These are phyloP conservation scores for Drosophila cognata DNA, from an alignment of 2,888 invertebrate genomes.

Conservation along the genomic window DNA sequence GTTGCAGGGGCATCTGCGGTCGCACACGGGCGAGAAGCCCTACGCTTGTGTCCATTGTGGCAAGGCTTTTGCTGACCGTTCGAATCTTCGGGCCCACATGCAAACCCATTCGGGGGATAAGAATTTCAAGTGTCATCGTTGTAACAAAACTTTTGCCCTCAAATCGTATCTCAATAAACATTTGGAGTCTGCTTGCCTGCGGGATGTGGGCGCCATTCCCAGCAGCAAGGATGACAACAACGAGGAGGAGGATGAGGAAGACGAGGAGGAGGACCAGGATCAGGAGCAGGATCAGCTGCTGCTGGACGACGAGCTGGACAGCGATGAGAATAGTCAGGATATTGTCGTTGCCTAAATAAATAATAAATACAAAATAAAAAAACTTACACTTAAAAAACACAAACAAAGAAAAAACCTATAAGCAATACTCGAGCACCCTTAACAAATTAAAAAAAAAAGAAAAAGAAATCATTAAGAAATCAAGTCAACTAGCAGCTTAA, in stretches of 20 bases:
- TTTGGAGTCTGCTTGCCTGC: slow-evolving; percentile 94
- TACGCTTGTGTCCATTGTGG: slow-evolving; percentile 97
- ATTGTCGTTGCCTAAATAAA: slow-evolving; percentile 83
- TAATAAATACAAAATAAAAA: slow-evolving; percentile 5
- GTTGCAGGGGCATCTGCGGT: slow-evolving; percentile 93
- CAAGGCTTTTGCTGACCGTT: slow-evolving; percentile 97
- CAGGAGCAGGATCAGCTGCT: slow-evolving; percentile 15
- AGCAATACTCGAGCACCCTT: slow-evolving; percentile 77
- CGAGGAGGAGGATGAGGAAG: slow-evolving; percentile 22
- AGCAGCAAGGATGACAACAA: slow-evolving; percentile 31
- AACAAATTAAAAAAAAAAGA: slow-evolving; percentile 50
- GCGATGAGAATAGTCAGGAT: slow-evolving; percentile 84
- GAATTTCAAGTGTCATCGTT: slow-evolving; percentile 94
- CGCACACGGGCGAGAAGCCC: slow-evolving; percentile 97
- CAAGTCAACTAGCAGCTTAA: slow-evolving; percentile 67
- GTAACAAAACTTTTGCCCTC: slow-evolving; percentile 95
- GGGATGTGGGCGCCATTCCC: slow-evolving; percentile 84
- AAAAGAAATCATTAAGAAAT: slow-evolving; percentile 22
- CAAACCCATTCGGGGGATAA: slow-evolving; percentile 97
- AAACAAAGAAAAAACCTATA: slow-evolving; percentile 60
- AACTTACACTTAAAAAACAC: slow-evolving; percentile 46
- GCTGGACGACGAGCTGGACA: slow-evolving; percentile 77
- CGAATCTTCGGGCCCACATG: slow-evolving; percentile 97
- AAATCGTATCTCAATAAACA: slow-evolving; percentile 98
- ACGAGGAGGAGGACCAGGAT: slow-evolving; percentile 26